These are phyloP conservation scores for Eumeta japonica DNA, from an alignment of 1,140 invertebrate species.

Conservation along the genomic window DNA sequence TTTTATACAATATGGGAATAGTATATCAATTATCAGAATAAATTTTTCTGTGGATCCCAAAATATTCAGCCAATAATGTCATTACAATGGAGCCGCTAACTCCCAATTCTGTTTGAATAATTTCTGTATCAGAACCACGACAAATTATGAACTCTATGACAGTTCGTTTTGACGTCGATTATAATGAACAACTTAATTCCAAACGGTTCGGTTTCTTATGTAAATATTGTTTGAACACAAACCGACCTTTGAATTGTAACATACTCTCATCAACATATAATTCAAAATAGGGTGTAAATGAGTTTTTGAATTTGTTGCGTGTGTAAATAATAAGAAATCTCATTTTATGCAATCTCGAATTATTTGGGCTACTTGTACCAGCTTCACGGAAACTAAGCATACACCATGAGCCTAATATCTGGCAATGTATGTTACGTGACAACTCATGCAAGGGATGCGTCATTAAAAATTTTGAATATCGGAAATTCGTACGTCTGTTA, in stretches of 20 bases:
- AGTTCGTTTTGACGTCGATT: conserved; percentile 18
- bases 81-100: conserved; percentile 11
- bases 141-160: conserved; percentile 18
- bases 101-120: conserved; percentile 12
- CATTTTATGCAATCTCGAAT: too few species aligned
- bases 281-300: conserved; percentile 10
- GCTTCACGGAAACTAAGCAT: too few species aligned
- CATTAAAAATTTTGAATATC: too few species aligned
- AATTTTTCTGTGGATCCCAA: conserved; percentile 9
- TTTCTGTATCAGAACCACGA: conserved; percentile 12
- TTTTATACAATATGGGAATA: conserved; percentile 12
- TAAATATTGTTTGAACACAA: conserved; percentile 25
- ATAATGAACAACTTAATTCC: conserved; percentile 25
- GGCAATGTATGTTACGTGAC: too few species aligned
- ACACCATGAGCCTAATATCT: too few species aligned
- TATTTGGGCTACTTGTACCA: too few species aligned
- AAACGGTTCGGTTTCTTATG: conserved; percentile 23
- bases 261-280: conserved; percentile 23
- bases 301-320: conserved; percentile 12
- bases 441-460: too few species aligned
- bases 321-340: conserved; percentile 14
- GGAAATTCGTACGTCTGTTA: too few species aligned
- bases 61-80: conserved; percentile 10
- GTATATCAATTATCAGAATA: conserved; percentile 20
- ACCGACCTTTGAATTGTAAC: conserved; percentile 22